Conservation (phyloP, 2,797 vertebrate genomes). For the Salmo trutta region DNA sequence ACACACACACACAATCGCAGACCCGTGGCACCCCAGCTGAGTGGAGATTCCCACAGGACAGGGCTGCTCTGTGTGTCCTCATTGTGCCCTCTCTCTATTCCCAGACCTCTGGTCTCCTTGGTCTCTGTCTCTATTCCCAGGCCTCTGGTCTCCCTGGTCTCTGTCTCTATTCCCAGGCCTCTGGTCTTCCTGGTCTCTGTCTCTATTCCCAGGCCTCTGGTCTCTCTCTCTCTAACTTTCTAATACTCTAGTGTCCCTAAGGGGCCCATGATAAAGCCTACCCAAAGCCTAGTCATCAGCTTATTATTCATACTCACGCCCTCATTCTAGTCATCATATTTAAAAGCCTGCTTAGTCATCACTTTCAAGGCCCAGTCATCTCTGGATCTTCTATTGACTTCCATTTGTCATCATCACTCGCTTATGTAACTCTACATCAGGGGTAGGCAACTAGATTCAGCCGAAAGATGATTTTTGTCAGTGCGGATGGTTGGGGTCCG, state of each 20-base stretch:
- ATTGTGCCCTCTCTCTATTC: constrained; percentile 21
- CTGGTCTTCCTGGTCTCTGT: not conserved
- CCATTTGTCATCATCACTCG: not conserved
- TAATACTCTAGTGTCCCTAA: not conserved
- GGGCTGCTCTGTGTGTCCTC: constrained; percentile 62
- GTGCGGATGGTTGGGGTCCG: too few species aligned
- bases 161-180: too few species aligned
- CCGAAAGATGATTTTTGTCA: too few species aligned
- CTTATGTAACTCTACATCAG: not conserved
- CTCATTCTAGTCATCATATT: constrained; percentile 1
- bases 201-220: not conserved
- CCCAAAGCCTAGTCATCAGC: not conserved
- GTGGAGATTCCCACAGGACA: constrained; percentile 51
- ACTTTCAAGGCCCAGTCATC: not conserved
- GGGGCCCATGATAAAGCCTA: constrained; percentile 6
- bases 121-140: too few species aligned
- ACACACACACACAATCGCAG: constrained; percentile 42
- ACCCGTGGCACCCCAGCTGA: constrained; percentile 47
- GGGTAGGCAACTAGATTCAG: too few species aligned
- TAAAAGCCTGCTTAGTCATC: not conserved
- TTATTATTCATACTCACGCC: constrained; percentile 2
- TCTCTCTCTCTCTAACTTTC: not conserved
- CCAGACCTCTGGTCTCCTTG: too few species aligned
- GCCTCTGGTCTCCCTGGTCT: too few species aligned
- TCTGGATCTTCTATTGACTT: not conserved